Base-by-base conservation (phyloP, 2,797 vertebrate genomes). In the Sciurus carolinensis region DNA sequence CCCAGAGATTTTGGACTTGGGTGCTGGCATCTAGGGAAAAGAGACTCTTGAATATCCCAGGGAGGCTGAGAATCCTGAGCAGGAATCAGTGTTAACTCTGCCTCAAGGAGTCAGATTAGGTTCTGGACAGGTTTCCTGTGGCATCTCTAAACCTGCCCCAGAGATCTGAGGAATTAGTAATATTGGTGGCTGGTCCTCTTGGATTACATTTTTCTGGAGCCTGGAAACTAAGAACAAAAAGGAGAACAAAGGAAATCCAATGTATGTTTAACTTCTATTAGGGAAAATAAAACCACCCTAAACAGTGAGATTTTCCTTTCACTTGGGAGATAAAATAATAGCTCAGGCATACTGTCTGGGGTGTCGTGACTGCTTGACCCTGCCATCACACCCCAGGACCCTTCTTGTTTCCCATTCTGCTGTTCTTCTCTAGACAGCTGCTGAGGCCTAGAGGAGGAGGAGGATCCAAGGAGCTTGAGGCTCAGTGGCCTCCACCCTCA, bases 231-330 rank as follows among this genome's bases (percentile, higher is more conserved):
- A 59, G 54, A 73, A 79, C 12, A 64, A 39, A 77, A 93, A 76
- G 26, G 18, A 64, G 62, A 39, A 52, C 39, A 69, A 11, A 82
- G 33, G 57, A 66, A 67, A 39, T 13, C 71, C 22, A 83, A 33
- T 47, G 36, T 76, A 36, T 86, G 12, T 76, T 80, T 57, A 66
- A 15, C 39, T 90, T 75, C 33, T 62, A 15, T 26, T 50, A 52
- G 47, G 42, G 94, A 67, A 57, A 39, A 47, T 79, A 39, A 52
- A 52, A 52, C 67, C 66, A 33, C 28, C 30, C 13, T 52, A 57
- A 92, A 77, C 54, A 81, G 14, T 52, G 50, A 47, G 69, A 54
- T 72, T 79, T 75, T 88, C 30, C 39, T 87, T 81, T 77, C 8
- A 66, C 42, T 81, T 66, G n/a, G 42, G 54, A 50, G 3, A 39